These are phyloP conservation scores for Patella pellucida DNA, from an alignment of 2,888 invertebrate species.

Conservation along the genomic window DNA sequence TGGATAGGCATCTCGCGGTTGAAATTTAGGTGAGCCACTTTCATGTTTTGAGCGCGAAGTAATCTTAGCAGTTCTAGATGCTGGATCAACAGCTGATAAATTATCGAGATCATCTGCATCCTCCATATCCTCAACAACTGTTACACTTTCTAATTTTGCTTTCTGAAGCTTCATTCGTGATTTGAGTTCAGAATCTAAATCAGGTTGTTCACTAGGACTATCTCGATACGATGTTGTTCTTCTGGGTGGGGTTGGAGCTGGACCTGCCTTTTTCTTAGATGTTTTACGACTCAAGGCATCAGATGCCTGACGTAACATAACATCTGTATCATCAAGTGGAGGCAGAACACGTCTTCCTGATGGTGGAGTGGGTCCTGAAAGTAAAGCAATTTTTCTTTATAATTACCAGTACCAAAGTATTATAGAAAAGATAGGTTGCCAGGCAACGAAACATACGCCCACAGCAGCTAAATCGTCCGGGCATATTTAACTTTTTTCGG, in stretches of 20 bases:
- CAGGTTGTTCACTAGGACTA: conserved; percentile 27
- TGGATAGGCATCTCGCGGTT: conserved; percentile 31
- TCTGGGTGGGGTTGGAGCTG: conserved; percentile 84
- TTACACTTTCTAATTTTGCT: conserved; percentile 59
- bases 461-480: no score
- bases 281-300: conserved; percentile 54
- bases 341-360: conserved; percentile 56
- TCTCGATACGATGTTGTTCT: conserved; percentile 85
- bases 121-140: conserved; percentile 48
- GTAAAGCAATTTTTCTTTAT: not conserved
- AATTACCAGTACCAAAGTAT: conserved; percentile 5
- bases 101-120: conserved; percentile 14
- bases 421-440: no score
- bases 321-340: conserved; percentile 51
- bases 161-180: conserved; percentile 63
- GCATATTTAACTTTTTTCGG: no score
- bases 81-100: conserved; percentile 15
- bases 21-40: conserved; percentile 43
- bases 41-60: conserved; percentile 23
- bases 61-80: conserved; percentile 18
- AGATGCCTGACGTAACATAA: conserved; percentile 57
- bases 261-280: conserved; percentile 46
- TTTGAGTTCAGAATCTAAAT: conserved; percentile 58
- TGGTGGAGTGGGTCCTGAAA: conserved; percentile 63
- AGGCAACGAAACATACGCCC: no score